phyloP scores from a whole-genome alignment of 2,113 vertebrate species.

The Nesospiza acunhae region DNA sequence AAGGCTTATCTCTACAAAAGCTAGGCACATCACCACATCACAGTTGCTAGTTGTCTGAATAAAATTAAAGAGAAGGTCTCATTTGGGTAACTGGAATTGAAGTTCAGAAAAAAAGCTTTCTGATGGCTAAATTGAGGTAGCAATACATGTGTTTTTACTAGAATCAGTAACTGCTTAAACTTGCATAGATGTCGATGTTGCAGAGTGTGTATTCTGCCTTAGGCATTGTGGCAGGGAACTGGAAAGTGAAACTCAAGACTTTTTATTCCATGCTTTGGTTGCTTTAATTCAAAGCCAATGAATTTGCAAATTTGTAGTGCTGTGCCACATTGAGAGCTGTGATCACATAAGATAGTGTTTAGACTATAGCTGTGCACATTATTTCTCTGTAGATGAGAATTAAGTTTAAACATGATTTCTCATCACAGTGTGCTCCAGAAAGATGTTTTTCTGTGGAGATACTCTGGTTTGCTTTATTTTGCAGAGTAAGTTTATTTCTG shows the following conservation, averaged over 20 bases:
- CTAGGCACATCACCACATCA: not conserved
- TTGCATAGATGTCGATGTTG: accelerated
- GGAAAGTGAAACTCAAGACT: not conserved
- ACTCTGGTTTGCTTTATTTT: not conserved
- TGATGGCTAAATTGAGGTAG: not conserved
- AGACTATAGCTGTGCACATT: not conserved
- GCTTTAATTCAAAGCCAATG: not conserved
- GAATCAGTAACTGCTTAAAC: not conserved
- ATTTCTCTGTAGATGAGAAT: not conserved
- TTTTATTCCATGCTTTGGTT: not conserved
- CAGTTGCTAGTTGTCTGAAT: not conserved
- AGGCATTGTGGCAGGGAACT: not conserved
- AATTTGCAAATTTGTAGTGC: not conserved
- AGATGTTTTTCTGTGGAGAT: not conserved
- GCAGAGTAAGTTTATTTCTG: not conserved
- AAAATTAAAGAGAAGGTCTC: not conserved
- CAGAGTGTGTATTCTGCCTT: not conserved
- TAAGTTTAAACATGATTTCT: not conserved
- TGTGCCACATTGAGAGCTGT: not conserved
- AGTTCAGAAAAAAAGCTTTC: not conserved
- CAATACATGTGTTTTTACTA: accelerated
- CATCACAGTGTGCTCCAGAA: not conserved
- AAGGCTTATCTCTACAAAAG: slow-evolving; percentile 32
- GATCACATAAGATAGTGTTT: not conserved
- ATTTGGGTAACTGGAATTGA: not conserved